A percentile compares a stretch with the other conserved stretches of the same genome.
phyloP scores from a whole-genome alignment of 2,113 vertebrate genomes.

The Channa argus region DNA sequence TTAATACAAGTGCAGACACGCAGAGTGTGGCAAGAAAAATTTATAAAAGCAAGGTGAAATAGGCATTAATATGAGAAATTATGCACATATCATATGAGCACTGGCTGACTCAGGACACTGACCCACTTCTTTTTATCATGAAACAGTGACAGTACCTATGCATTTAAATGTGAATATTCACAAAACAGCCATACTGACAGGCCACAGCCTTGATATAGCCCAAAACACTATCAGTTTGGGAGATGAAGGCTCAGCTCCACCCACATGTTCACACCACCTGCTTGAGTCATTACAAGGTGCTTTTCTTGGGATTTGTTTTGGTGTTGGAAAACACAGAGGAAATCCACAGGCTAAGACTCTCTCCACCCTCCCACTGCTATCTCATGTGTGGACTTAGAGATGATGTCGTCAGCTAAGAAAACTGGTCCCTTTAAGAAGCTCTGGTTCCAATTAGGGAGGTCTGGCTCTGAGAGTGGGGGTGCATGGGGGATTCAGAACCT shows the following conservation, averaged over 20 bases:
- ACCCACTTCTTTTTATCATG: conserved; percentile 21
- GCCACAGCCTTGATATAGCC: conserved; percentile 1
- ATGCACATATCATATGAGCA: not conserved
- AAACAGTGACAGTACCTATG: not conserved
- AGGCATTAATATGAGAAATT: conserved; percentile 42
- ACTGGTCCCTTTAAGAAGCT: conserved; percentile 79
- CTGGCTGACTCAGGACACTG: conserved; percentile 33
- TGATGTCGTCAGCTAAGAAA: conserved; percentile 78
- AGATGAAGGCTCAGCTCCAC: conserved; percentile 38
- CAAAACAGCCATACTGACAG: conserved; percentile 12
- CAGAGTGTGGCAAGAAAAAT: conserved; percentile 45
- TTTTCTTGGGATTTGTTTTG: conserved; percentile 70
- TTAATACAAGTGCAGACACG: conserved; percentile 80
- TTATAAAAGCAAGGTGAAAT: conserved; percentile 63
- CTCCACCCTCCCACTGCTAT: conserved; percentile 17
- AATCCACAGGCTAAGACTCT: conserved; percentile 73
- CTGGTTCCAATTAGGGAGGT: conserved; percentile 73
- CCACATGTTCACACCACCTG: conserved; percentile 55
- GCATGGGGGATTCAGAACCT: conserved; percentile 31
- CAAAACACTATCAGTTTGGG: not conserved
- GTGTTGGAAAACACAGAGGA: conserved; percentile 60
- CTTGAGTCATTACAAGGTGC: conserved; percentile 50
- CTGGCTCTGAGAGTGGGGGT: conserved; percentile 29
- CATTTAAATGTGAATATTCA: conserved; percentile 23
- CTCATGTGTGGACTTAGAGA: conserved; percentile 66